phyloP scores from a whole-genome alignment of 2,113 vertebrate species.

The Pachyramphus minor region DNA sequence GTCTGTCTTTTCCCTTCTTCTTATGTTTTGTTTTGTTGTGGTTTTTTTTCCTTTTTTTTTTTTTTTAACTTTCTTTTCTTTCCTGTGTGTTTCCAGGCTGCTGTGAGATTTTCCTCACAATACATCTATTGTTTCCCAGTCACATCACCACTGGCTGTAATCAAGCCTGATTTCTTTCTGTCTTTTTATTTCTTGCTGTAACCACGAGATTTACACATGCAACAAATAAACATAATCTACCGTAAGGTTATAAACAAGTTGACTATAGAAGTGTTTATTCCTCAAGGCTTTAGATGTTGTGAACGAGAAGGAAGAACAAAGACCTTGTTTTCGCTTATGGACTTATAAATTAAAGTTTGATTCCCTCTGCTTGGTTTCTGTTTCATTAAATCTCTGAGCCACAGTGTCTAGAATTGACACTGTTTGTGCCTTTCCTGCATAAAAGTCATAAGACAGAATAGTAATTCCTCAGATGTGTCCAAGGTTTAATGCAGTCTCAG shows the following conservation, averaged over 20 bases:
- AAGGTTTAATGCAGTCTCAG: not conserved
- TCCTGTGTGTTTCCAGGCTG: not conserved
- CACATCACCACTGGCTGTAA: conserved; percentile 4
- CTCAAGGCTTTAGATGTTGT: not conserved
- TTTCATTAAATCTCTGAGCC: not conserved
- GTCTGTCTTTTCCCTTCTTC: not conserved
- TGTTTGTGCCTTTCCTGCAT: not conserved
- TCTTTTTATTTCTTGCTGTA: conserved; percentile 45
- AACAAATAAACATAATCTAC: not conserved
- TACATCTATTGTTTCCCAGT: conserved; percentile 27
- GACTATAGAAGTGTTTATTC: not conserved
- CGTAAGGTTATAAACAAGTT: not conserved
- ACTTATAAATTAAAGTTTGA: not conserved
- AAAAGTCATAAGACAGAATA: not conserved
- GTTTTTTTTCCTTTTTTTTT: no score
- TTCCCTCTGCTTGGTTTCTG: not conserved
- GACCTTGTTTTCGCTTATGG: not conserved
- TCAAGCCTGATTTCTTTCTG: not conserved
- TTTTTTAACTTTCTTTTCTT: not conserved
- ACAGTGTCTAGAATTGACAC: not conserved
- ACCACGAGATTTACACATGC: not conserved
- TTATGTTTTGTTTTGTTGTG: fast-evolving
- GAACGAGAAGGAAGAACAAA: conserved; percentile 15
- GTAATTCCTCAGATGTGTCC: not conserved
- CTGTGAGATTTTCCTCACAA: conserved; percentile 22